These are phyloP conservation scores for Bucco capensis DNA, from an alignment of 2,113 vertebrate species.

Conservation along the genomic window DNA sequence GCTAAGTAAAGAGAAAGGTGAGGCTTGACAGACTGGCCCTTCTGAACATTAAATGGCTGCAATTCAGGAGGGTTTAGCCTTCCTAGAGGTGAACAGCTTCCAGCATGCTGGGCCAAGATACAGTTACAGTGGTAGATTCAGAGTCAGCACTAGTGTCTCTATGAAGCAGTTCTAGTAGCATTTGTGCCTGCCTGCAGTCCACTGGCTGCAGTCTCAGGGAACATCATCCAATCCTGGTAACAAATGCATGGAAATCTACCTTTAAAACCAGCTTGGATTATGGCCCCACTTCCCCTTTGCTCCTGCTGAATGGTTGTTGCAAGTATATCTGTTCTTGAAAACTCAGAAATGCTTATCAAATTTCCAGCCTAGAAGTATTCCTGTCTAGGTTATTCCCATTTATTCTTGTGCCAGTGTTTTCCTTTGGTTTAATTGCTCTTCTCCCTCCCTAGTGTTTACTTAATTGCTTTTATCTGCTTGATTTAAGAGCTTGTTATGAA, in stretches of 20 bases:
- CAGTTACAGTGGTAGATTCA: neutral
- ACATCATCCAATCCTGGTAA: neutral
- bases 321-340: neutral
- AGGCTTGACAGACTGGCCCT: neutral
- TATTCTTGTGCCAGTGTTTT: constrained; percentile 20
- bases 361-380: neutral
- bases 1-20: neutral
- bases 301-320: neutral
- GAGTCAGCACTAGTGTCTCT: neutral
- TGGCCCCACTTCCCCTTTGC: neutral
- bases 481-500: constrained; percentile 45
- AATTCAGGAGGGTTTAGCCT: neutral
- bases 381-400: neutral
- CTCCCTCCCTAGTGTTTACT: neutral
- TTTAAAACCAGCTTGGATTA: neutral
- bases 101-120: neutral
- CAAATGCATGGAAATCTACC: neutral
- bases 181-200: too few relatives aligned
- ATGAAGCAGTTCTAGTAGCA: too few relatives aligned
- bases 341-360: neutral
- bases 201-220: neutral
- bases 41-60: neutral
- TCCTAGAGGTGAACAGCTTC: neutral
- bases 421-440: neutral
- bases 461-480: constrained; percentile 49